A percentile compares a stretch with the other conserved stretches of the same genome.
Evolutionary conservation across 1,140 invertebrate genomes (phyloP).

Genomic region (Papilio glaucus): DNA sequence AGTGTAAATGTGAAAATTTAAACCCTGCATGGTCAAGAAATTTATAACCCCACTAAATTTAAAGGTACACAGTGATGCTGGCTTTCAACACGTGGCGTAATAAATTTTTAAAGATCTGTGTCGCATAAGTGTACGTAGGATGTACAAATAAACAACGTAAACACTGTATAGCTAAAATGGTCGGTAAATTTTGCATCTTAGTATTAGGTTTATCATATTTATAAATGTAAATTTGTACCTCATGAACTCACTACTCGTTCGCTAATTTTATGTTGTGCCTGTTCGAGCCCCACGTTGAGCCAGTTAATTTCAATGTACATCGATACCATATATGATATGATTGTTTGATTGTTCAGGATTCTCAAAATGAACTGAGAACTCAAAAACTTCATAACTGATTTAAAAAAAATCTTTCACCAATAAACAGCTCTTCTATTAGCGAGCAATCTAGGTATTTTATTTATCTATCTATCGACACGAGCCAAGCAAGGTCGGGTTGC

Average conservation of each 20-base stretch:
- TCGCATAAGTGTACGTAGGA: background rate
- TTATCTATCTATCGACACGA: too few relatives aligned
- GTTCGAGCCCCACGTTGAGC: too few relatives aligned
- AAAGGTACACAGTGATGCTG: background rate
- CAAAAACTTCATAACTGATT: too few relatives aligned
- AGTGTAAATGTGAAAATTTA: background rate
- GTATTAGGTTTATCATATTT: background rate
- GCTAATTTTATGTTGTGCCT: too few relatives aligned
- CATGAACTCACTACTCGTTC: background rate
- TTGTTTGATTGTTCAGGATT: too few relatives aligned
- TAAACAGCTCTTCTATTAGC: too few relatives aligned
- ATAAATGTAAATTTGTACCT: background rate
- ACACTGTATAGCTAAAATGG: background rate
- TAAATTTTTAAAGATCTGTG: slow-evolving; percentile 19
- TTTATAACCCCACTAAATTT: slow-evolving; percentile 22
- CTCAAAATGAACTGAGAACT: too few relatives aligned
- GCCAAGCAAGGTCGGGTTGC: too few relatives aligned
- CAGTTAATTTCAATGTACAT: too few relatives aligned
- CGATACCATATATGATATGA: too few relatives aligned
- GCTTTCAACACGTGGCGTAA: slow-evolving; percentile 2
- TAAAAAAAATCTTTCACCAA: too few relatives aligned
- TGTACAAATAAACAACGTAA: background rate
- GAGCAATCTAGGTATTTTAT: too few relatives aligned
- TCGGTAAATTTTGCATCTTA: background rate
- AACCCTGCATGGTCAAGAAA: slow-evolving; percentile 14